Percentiles rank a stretch among this genome's conserved stretches.
phyloP scores from a whole-genome alignment of 2,113 vertebrate species.

The Epinephelus cyanopodus region DNA sequence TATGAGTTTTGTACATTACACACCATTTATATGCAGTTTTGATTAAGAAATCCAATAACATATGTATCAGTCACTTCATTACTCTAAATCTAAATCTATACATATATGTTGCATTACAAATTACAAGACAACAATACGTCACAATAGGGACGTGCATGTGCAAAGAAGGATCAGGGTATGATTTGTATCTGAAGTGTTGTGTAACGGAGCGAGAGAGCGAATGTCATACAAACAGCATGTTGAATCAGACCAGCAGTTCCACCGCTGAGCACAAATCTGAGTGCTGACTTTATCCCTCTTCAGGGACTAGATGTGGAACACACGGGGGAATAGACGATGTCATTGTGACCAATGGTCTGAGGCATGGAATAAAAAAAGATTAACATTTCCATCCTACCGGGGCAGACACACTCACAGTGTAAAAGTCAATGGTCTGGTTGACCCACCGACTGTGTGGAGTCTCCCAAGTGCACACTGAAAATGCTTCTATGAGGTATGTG shows the following conservation, averaged over 20 bases:
- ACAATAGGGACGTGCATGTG: slow-evolving; percentile 4
- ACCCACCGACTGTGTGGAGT: slow-evolving; percentile 32
- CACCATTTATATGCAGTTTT: not conserved
- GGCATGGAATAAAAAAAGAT: slow-evolving; percentile 39
- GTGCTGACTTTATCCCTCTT: slow-evolving; percentile 35
- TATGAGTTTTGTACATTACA: no score
- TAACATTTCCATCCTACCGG: slow-evolving; percentile 37
- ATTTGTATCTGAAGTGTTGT: not conserved
- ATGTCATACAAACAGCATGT: slow-evolving; percentile 15
- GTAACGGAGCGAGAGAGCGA: not conserved
- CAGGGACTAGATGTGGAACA: slow-evolving; percentile 30
- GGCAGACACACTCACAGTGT: slow-evolving; percentile 18
- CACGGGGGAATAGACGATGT: slow-evolving; percentile 23
- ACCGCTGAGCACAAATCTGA: slow-evolving; percentile 25
- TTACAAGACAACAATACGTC: not conserved
- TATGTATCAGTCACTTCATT: not conserved
- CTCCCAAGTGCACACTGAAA: slow-evolving; percentile 18
- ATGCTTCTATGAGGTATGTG: not conserved
- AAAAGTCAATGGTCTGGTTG: slow-evolving; percentile 56
- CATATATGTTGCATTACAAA: not conserved
- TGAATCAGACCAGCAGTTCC: slow-evolving; percentile 28
- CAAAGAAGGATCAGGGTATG: slow-evolving; percentile 8
- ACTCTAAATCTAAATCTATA: not conserved
- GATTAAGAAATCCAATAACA: not conserved
- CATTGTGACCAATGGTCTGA: slow-evolving; percentile 49